Evolutionary conservation across 2,113 vertebrate genomes (phyloP).

Genomic region (Anolis carolinensis): DNA sequence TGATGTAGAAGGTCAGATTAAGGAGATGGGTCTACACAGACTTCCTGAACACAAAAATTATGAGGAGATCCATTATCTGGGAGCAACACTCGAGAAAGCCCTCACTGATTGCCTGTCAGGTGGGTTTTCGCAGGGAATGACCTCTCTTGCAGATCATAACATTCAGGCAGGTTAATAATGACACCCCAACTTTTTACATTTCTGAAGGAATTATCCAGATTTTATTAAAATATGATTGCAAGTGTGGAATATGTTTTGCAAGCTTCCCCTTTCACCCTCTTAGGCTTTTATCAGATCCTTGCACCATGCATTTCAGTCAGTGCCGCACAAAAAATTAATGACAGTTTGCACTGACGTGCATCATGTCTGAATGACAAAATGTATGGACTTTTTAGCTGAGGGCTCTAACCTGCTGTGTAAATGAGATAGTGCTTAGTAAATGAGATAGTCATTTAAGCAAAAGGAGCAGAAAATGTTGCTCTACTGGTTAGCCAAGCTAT

Average conservation of each 20-base stretch:
- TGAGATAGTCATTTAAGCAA: background rate
- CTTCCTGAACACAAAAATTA: no score
- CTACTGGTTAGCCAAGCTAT: slow-evolving; percentile 50
- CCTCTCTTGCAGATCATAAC: background rate
- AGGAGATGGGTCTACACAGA: background rate
- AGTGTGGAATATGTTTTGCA: background rate
- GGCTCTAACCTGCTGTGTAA: background rate
- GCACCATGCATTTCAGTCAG: background rate
- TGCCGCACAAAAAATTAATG: background rate
- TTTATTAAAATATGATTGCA: background rate
- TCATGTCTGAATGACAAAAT: background rate
- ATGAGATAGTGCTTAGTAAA: background rate
- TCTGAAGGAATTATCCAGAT: background rate
- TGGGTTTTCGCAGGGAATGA: background rate
- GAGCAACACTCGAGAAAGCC: background rate
- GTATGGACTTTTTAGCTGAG: background rate
- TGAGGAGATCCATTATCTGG: background rate
- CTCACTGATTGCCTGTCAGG: background rate
- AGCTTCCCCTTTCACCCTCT: background rate
- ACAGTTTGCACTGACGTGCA: background rate
- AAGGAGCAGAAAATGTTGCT: slow-evolving; percentile 42
- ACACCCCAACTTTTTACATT: background rate
- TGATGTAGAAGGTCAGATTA: background rate
- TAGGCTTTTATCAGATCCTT: background rate
- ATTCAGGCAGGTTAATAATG: background rate